Base-by-base conservation (phyloP, 2,797 vertebrate genomes). In the Tangara arthus region DNA sequence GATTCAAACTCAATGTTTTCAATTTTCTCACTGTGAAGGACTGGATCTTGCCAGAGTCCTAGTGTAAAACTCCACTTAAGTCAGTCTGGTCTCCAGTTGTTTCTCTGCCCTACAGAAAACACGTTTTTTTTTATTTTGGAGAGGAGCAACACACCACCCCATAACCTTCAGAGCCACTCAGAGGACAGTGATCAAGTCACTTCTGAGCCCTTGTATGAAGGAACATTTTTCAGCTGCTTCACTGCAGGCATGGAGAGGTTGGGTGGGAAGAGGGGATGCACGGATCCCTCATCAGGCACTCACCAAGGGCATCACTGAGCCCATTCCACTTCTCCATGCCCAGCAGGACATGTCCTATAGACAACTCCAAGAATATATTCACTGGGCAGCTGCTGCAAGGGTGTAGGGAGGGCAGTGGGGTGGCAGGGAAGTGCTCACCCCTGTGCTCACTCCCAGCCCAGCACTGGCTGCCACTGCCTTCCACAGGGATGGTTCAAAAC, bases 231-330 rank as follows among this genome's bases (percentile, higher is more conserved):
- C 37, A 69, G 22, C 12, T 50, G 34, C 22, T 28, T 34, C 18
- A 14, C 30, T 53, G 30, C 37, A 35, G 42, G 19, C 24, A 21
- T 10, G 44, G 69, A 50, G 39, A 76, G 7, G 44, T 2, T 78
- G 59, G 12, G 22, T 12, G 20, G 50, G 55, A 66, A 59, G 34
- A 26, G 16, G 8, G 28, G 17, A 37, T 60, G 13, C 50, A 49
- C 10, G 12, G 15, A 82, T 8, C 30, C 17, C 57, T 34, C 53
- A 30, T 32, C 0, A 0, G 24, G 50, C 17, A 5, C 47, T 82
- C 47, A 46, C n/a, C 1, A 2, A 49, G 5, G 12, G 11, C 55
- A 72, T 15, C 59, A 19, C 0, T 2, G 7, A 71, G 41, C 65
- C 65, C 34, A 52, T 32, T 27, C 42, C 63, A 68, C 39, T 35